phyloP scores from a whole-genome alignment of 2,888 invertebrate species.

The Allygus modestus region DNA sequence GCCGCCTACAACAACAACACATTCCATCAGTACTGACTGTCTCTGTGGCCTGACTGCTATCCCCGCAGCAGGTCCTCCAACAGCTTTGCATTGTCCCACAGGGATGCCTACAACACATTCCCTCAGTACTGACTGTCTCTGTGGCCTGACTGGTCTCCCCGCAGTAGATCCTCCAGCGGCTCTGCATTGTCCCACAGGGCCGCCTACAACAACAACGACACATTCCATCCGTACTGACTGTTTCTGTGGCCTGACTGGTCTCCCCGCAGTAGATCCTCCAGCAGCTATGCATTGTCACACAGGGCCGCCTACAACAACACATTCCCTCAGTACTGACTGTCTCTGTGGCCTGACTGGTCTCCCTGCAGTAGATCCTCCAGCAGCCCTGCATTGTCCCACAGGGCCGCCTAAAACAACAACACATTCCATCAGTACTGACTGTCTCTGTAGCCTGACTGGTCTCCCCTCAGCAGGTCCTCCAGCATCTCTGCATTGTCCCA shows the following conservation, averaged over 20 bases:
- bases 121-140: constrained; percentile 85
- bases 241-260: constrained; percentile 83
- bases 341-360: too few relatives aligned
- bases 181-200: constrained; percentile 95
- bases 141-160: constrained; percentile 80
- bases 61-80: constrained; percentile 86
- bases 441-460: constrained; percentile 82
- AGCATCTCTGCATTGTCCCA: constrained; percentile 94
- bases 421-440: constrained; percentile 82
- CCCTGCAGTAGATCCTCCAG: too few relatives aligned
- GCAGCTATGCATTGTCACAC: too few relatives aligned
- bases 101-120: constrained; percentile 80
- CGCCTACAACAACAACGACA: too few relatives aligned
- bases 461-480: constrained; percentile 84
- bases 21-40: constrained; percentile 75
- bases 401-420: too few relatives aligned
- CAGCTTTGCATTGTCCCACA: constrained; percentile 94
- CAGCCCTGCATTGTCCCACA: too few relatives aligned
- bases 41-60: constrained; percentile 81
- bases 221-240: constrained; percentile 73
- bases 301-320: constrained; percentile 82
- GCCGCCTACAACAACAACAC: too few relatives aligned
- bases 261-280: constrained; percentile 75
- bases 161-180: constrained; percentile 86
- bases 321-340: too few relatives aligned